phyloP scores from a whole-genome alignment of 2,797 vertebrate genomes.

The Protonibea diacanthus region DNA sequence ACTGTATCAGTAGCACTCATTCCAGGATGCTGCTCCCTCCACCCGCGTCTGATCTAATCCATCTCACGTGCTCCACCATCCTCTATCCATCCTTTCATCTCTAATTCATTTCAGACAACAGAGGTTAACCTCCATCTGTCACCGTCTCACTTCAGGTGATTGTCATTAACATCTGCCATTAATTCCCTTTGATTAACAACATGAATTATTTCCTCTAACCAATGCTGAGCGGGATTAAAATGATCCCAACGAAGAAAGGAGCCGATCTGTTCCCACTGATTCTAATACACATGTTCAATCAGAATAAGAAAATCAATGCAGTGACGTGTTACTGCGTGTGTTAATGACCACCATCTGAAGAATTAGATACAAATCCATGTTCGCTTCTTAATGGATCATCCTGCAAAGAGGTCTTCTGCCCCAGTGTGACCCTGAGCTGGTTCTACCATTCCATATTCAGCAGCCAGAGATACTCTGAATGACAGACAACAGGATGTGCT shows the following conservation, averaged over 20 bases:
- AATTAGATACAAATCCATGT: too few relatives aligned
- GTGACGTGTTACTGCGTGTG: too few relatives aligned
- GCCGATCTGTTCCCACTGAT: background rate
- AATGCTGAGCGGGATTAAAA: background rate
- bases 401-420: background rate
- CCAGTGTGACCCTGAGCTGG: background rate
- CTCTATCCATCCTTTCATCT: conserved; percentile 8
- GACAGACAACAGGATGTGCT: background rate
- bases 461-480: background rate
- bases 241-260: too few relatives aligned
- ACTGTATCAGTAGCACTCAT: conserved; percentile 24
- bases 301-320: background rate
- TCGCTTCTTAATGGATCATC: background rate
- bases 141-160: background rate
- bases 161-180: background rate
- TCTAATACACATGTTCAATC: background rate
- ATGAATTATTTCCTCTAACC: background rate
- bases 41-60: conserved; percentile 6
- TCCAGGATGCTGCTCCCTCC: conserved; percentile 30
- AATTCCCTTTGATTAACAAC: background rate
- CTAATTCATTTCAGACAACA: conserved; percentile 27
- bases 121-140: conserved; percentile 19
- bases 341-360: too few relatives aligned
- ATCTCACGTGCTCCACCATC: conserved; percentile 12
- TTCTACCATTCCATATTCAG: background rate